Evolutionary conservation across 2,797 vertebrate species (phyloP).

Genomic region (Myotis vivesi): DNA sequence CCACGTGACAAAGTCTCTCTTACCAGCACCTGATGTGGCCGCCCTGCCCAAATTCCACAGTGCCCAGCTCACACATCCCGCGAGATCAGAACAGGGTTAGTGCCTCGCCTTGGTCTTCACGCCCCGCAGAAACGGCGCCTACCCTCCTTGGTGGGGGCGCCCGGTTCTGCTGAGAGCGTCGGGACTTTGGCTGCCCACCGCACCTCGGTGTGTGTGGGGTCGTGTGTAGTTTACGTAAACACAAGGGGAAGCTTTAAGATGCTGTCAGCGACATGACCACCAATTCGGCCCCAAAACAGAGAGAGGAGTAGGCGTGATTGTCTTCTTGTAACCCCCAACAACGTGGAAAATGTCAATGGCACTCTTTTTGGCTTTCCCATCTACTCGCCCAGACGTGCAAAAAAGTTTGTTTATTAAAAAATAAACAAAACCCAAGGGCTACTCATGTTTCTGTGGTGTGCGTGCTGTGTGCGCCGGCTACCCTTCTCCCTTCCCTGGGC

Average conservation of each 20-base stretch:
- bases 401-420: conserved; percentile 74
- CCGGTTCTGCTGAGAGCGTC: conserved; percentile 69
- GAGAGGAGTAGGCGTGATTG: not conserved
- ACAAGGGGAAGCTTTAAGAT: conserved; percentile 34
- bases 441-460: not conserved
- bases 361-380: conserved; percentile 59
- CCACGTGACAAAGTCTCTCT: not conserved
- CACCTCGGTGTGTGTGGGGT: conserved; percentile 34
- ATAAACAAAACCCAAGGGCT: conserved; percentile 76
- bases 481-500: accelerated
- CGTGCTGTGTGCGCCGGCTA: not conserved
- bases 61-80: not conserved
- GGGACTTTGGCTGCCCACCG: not conserved
- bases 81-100: not conserved
- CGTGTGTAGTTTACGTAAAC: conserved; percentile 44
- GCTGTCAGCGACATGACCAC: not conserved
- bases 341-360: conserved; percentile 40
- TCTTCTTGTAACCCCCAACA: not conserved
- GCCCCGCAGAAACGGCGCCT: not conserved
- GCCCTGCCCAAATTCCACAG: conserved; percentile 1
- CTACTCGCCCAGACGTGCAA: conserved; percentile 65
- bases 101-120: conserved; percentile 50
- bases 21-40: not conserved
- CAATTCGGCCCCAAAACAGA: not conserved
- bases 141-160: not conserved